A percentile compares a stretch with the other conserved stretches of the same genome.
phyloP scores from a whole-genome alignment of 1,140 invertebrate species.

The Drosophila trapezifrons region DNA sequence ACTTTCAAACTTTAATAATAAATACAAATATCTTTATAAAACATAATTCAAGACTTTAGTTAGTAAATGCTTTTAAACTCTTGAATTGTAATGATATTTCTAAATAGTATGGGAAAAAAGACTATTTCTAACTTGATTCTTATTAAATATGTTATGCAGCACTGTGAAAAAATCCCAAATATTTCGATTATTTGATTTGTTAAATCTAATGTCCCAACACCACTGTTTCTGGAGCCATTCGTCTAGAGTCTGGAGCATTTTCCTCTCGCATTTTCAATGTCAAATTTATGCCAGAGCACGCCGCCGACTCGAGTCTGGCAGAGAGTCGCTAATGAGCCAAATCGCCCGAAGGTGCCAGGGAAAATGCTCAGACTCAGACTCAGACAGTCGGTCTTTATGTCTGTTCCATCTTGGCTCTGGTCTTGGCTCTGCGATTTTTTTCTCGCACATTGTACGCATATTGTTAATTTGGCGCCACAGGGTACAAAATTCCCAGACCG shows the following conservation, averaged over 20 bases:
- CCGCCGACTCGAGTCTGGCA: constrained; percentile 51
- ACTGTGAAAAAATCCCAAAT: not conserved
- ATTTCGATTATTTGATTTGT: not conserved
- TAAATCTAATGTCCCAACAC: not conserved
- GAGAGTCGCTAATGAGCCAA: constrained; percentile 81
- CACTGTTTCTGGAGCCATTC: constrained; percentile 32
- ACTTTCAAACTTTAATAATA: too few species aligned
- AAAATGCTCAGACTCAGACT: constrained; percentile 63
- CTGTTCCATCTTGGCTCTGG: constrained; percentile 39
- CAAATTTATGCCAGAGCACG: constrained; percentile 78
- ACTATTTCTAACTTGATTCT: not conserved
- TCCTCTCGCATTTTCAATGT: constrained; percentile 71
- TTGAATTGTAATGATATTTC: too few species aligned
- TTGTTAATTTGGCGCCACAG: constrained; percentile 77
- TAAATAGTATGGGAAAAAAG: too few species aligned
- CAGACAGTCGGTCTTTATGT: constrained; percentile 41
- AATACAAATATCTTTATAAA: not conserved
- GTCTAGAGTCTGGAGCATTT: constrained; percentile 46
- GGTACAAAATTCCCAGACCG: constrained; percentile 47
- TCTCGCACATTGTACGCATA: constrained; percentile 77
- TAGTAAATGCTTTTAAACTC: too few species aligned
- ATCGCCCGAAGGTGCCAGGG: constrained; percentile 75
- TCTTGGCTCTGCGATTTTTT: constrained; percentile 26
- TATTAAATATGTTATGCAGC: too few species aligned
- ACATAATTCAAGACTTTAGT: not conserved